Conservation (phyloP, 2,113 vertebrate genomes). For the Nestor notabilis region DNA sequence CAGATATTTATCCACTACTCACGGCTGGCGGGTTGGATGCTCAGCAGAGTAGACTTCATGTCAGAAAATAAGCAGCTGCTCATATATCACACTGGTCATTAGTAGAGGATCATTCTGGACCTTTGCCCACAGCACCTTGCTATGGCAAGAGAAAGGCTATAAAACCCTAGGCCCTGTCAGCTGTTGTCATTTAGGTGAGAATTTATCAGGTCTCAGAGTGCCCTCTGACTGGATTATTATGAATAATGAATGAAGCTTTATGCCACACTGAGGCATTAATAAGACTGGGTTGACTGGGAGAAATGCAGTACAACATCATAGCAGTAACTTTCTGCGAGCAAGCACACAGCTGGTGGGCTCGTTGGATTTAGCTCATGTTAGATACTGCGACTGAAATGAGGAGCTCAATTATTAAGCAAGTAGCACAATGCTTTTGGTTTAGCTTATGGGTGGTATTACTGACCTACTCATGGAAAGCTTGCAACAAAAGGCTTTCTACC, state of each 20-base stretch:
- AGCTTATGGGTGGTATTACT: slow-evolving; percentile 46
- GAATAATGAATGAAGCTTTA: slow-evolving; percentile 98
- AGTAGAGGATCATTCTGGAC: slow-evolving; percentile 86
- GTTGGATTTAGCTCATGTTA: not conserved
- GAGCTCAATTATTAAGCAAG: slow-evolving; percentile 48
- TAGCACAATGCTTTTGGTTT: not conserved
- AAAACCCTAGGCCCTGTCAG: slow-evolving; percentile 94
- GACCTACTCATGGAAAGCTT: not conserved
- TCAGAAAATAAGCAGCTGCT: slow-evolving; percentile 82
- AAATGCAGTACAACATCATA: slow-evolving; percentile 71
- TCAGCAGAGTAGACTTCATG: slow-evolving; percentile 76
- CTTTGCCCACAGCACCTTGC: slow-evolving; percentile 86
- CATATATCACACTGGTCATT: slow-evolving; percentile 92
- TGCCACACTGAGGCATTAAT: slow-evolving; percentile 90
- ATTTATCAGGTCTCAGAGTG: slow-evolving; percentile 93
- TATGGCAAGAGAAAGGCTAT: slow-evolving; percentile 82
- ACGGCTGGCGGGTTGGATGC: slow-evolving; percentile 73
- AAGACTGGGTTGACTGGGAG: slow-evolving; percentile 86
- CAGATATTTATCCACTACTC: slow-evolving; percentile 66
- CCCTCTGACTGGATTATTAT: slow-evolving; percentile 92
- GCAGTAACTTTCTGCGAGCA: slow-evolving; percentile 66
- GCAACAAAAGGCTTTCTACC: not conserved
- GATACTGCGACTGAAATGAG: not conserved
- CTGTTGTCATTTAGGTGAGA: slow-evolving; percentile 95
- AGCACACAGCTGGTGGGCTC: slow-evolving; percentile 70